Evolutionary conservation across 2,113 vertebrate genomes (phyloP), one percentile per base, ranked within the genome.

Genomic region (Tachysurus vachellii): DNA sequence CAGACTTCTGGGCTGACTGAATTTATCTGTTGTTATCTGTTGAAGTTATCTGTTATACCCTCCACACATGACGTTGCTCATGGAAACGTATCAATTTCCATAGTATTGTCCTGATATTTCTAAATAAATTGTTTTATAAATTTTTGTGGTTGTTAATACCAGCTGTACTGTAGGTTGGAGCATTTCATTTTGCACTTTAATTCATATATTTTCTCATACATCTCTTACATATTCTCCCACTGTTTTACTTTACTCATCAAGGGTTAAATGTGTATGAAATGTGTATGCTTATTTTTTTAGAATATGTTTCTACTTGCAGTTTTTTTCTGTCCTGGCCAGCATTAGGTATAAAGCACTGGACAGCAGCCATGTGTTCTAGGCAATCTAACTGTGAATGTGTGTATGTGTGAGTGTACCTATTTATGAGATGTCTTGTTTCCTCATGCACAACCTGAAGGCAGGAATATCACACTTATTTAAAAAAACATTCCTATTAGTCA

Each of bases 381-480:
- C 19, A 19, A 80, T 1, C 19, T 21, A 31, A 13, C 16, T 28
- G 53, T 82, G 23, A 50, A 13, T 28, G 61, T 42, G n/a, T 71
- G 64, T 84, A 5, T 71, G 31, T 54, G 64, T 68, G 64, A n/a
- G 64, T 54, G n/a, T 1, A 5, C 56, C 3, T 26, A 11, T 84
- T 23, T 36, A 26, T 42, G 4, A n/a, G 44, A 53, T 42, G 2
- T 84, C 82, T 57, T 71, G 66, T 84, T 84, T 84, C 21, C 10
- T 84, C 68, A 71, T 71, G 47, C 50, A 84, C 50, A 71, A 84
- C 53, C 42, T 26, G 26, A 71, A 84, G 82, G 82, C 64, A 56
- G 50, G 31, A 84, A 71, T 83, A 62, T 57, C 28, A 71, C 5
- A 57, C 53, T 57, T 54, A 23, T 70, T 26, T 2, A 71, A 56